Base-by-base conservation (phyloP, 2,797 vertebrate species). In the Sciaenops ocellatus region DNA sequence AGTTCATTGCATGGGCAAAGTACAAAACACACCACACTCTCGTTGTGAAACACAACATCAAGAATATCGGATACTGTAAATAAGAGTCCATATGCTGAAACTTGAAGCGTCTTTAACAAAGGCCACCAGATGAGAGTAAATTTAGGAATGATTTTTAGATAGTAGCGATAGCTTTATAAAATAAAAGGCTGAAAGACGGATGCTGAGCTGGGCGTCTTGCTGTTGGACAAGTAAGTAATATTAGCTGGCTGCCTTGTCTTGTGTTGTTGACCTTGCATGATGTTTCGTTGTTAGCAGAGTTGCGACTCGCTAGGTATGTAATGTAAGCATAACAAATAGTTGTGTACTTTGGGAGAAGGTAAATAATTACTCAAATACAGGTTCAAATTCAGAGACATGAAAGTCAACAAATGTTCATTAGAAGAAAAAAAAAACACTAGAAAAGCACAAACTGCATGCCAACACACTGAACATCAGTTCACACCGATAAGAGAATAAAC, bases 371-470 rank as follows among this genome's bases (percentile, higher is more conserved):
- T 34, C 0, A 59, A 70, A 30, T 41, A 55, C 44, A 48, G 34
- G 8, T 38, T 4, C 26, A 44, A 47, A 56, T 42, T 17, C 22
- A 61, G 44, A 55, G n/a, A 2, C 57, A 47, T 1, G 13, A 9
- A 54, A 55, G 13, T 41, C 16, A 9, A 34, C n/a, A 50, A 48
- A 34, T 46, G 42, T 51, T 48, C 18, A 38, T 54, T n/a, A n/a
- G 2, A 5, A 30, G 8, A 18, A 18, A 28, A 42, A 69, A 3
- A 73, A 22, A 8, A 65, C 10, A 68, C 28, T 59, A 70, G 38
- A 78, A 48, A 74, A 10, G 24, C 54, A 73, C 69, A 73, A 64
- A 73, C 56, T 74, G 54, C n/a, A 81, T 68, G 65, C 66, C 66
- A 6, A 46, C 69, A 73, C 69, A 22, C 52, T 54, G 20, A 34